Base-by-base conservation (phyloP, 2,113 vertebrate species). In the Tychaedon coryphoeus region DNA sequence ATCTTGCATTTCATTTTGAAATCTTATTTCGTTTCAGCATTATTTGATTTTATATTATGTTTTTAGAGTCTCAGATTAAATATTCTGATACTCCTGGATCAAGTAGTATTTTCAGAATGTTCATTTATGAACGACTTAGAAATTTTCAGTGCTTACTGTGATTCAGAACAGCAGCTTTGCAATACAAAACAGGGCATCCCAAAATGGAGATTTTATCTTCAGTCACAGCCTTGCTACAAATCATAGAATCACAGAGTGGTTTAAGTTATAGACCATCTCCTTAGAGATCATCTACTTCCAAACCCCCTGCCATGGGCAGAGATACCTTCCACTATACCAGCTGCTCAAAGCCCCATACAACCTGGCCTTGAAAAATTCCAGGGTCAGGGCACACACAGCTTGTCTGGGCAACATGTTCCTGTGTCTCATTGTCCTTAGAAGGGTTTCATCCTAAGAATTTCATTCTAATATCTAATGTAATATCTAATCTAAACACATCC, bases 1-100 rank as follows among this genome's bases (percentile, higher is more conserved):
- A 56, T 90, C 90, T 96, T 88, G 43, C 54, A 80, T 97, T 96
- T 95, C 74, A 88, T 91, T 93, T 92, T 91, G 74, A 95, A 96
- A 94, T 81, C 80, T 81, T 82, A 48, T 76, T 93, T 94, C 67
- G 75, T 92, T 96, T 92, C 81, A 62, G 16, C 48, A 36, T 95
- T 90, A 94, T 95, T 96, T 88, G 71, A 92, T 96, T 95, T 93
- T 94, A 48, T 83, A 61, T 89, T 92, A 81, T 81, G 76, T 77
- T 91, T 95, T 90, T 73, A 77, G 36, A 91, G 53, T 71, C 69
- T 84, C 69, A 60, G 22, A 81, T 89, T 47, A 93, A 96, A 88
- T 91, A 80, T 71, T 77, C 40, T 84, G 79, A 74, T 95, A 84
- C 1, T 8, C 31, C 78, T 95, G 86, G 76, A 92, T 92, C 75